Base-by-base conservation (phyloP, 2,888 invertebrate genomes). In the Trichogramma evanescens region DNA sequence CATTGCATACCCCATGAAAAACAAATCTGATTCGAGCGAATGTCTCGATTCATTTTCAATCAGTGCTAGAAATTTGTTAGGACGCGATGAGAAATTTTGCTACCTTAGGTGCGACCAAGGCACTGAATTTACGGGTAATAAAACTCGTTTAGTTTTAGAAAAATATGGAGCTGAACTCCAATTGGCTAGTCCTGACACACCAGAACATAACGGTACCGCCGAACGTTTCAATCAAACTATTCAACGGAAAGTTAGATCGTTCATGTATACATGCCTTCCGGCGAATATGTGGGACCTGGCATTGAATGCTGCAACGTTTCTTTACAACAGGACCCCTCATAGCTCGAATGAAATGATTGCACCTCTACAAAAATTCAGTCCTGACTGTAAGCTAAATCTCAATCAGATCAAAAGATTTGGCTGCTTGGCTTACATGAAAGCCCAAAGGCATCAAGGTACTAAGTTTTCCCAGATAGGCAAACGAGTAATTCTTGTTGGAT, bases 211-310 rank as follows among this genome's bases (percentile, higher is more conserved):
- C 26, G 54, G 54, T 13, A 45, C 45, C 0, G 26, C 54, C 9
- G 45, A 54, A 26, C 45, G 8, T 26, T 44, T 45, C 4, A 44
- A 54, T 39, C 54, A 54, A 39, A 45, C 54, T 4, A 54, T 54
- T 39, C 54, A 54, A 39, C 44, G 45, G 10, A 45, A 54, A 39
- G 48, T 64, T 53, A 51, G 59, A 5, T 56, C 55, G 42, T 56
- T 43, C 26, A 59, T 62, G 54, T 56, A 66, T 51, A 54, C 63
- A 44, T 63, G 59, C 61, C 55, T 59, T 10, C 62, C 62, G n/a
- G 61, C 62, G 46, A 65, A 55, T 39, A 62, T 67, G 63, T 66
- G 65, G 66, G 59, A 64, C 46, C 46, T 53, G 55, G 64, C 63
- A 7, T 55, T 55, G 4, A 54, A 51, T 43, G 51, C 61, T 45